Percentiles rank a stretch among this genome's conserved stretches.
Evolutionary conservation across 2,797 vertebrate species (phyloP).

Genomic region (Poecilia wingei): DNA sequence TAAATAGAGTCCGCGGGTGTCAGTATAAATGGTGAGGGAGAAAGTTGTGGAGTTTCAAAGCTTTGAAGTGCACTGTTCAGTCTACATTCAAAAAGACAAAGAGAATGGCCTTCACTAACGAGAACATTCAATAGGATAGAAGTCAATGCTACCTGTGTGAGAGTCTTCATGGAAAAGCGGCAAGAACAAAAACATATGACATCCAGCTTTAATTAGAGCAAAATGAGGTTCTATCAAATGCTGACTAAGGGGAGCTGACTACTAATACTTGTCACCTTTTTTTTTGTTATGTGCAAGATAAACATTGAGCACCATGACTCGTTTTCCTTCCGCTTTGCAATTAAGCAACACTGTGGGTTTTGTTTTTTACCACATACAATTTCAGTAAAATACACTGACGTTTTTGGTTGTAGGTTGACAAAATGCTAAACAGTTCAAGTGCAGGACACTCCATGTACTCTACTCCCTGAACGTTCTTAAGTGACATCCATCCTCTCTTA

Average conservation of each 20-base stretch:
- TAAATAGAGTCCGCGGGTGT: not conserved
- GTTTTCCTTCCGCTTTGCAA: not conserved
- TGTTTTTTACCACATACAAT: not conserved
- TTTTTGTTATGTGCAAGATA: not conserved
- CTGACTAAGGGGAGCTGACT: not conserved
- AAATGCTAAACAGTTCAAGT: not conserved
- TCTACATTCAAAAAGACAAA: not conserved
- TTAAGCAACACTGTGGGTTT: not conserved
- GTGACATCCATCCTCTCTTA: conserved; percentile 47
- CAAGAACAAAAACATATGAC: not conserved
- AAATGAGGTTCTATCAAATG: not conserved
- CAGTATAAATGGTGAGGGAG: not conserved
- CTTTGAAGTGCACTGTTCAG: not conserved
- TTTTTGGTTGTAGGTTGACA: not conserved
- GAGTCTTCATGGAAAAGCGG: not conserved
- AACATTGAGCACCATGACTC: not conserved
- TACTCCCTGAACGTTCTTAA: conserved; percentile 4
- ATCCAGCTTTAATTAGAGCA: not conserved
- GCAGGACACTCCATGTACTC: not conserved
- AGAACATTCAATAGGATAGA: not conserved
- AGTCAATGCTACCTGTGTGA: not conserved
- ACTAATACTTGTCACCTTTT: not conserved
- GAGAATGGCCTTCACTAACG: not conserved
- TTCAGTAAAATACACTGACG: not conserved
- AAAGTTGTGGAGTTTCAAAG: not conserved